Percentiles rank a stretch among this genome's conserved stretches.
These are phyloP conservation scores for Melanogrammus aeglefinus DNA, from an alignment of 2,797 vertebrate species.

Conservation along the genomic window DNA sequence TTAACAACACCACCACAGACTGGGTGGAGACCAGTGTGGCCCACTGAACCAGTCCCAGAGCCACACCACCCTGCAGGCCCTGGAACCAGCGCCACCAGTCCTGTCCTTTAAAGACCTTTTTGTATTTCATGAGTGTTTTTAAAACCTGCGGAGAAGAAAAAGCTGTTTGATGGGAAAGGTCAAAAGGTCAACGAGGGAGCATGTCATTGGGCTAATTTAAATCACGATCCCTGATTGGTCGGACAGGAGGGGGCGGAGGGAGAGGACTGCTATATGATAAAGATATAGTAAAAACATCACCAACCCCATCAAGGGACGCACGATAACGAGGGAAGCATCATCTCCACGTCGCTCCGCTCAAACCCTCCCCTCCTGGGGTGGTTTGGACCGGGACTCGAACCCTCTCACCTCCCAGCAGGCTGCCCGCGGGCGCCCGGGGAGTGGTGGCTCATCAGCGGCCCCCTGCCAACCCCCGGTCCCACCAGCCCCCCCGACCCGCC, in stretches of 20 bases:
- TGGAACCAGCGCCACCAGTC: too few species aligned
- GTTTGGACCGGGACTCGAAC: conserved; percentile 44
- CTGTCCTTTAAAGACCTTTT: too few species aligned
- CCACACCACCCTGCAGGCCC: too few species aligned
- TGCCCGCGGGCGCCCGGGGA: conserved; percentile 55
- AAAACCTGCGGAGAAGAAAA: conserved; percentile 30
- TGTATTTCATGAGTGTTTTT: conserved; percentile 27
- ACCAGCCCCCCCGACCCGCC: conserved; percentile 16
- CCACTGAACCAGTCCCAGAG: too few species aligned
- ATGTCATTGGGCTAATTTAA: conserved; percentile 73
- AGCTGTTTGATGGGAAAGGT: conserved; percentile 60
- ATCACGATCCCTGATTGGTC: conserved; percentile 73
- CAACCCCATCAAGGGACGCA: conserved; percentile 12
- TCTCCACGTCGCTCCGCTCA: background rate
- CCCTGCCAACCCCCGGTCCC: conserved; percentile 48
- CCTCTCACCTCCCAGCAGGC: conserved; percentile 54
- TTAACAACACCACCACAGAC: conserved; percentile 39
- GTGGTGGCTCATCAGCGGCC: conserved; percentile 56
- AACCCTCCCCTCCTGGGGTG: conserved; percentile 11
- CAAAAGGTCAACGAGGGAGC: conserved; percentile 45
- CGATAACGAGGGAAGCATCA: conserved; percentile 37
- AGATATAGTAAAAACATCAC: background rate
- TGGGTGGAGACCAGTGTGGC: background rate
- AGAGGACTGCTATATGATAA: conserved; percentile 40
- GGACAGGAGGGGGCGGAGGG: conserved; percentile 4